phyloP scores from a whole-genome alignment of 2,113 vertebrate genomes.

The Aptenodytes forsteri region DNA sequence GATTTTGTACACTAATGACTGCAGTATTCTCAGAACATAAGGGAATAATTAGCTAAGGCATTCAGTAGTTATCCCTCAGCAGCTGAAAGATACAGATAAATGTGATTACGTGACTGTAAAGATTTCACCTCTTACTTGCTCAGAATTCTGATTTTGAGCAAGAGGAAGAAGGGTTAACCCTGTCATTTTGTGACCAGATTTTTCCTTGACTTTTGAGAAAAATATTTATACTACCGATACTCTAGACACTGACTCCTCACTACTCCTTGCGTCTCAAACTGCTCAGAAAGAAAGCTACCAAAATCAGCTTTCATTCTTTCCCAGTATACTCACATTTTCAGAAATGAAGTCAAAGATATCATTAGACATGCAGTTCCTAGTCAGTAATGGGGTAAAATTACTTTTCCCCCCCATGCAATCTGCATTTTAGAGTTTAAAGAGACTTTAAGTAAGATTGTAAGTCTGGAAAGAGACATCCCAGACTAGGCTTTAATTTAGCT shows the following conservation, averaged over 20 bases:
- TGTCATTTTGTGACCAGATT: background rate
- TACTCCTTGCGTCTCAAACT: background rate
- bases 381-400: background rate
- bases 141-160: background rate
- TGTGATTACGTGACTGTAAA: background rate
- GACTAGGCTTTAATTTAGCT: background rate
- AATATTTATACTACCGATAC: background rate
- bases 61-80: background rate
- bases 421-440: background rate
- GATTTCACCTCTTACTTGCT: background rate
- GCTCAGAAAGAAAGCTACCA: background rate
- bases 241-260: background rate
- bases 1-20: background rate
- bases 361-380: background rate
- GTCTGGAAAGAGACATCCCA: background rate
- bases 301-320: background rate
- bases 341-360: background rate
- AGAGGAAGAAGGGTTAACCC: background rate
- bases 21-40: background rate
- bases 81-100: background rate
- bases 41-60: background rate
- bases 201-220: background rate
- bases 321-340: background rate
- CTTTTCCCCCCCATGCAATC: background rate
- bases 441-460: background rate